Evolutionary conservation across 2,113 vertebrate genomes (phyloP), one percentile per base, ranked within the genome.

Genomic region (Ahaetulla prasina): DNA sequence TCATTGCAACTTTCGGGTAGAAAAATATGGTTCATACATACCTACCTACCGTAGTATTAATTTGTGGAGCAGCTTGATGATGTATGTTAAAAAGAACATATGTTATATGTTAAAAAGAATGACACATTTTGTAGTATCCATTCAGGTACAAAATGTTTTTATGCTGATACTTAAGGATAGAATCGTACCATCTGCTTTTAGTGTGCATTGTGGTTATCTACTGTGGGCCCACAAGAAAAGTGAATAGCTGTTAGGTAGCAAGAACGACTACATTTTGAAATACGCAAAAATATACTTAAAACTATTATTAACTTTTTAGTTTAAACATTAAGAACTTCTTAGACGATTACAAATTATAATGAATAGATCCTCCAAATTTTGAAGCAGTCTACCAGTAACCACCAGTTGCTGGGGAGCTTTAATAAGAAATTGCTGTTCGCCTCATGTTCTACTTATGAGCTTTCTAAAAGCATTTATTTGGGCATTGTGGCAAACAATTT

Each of bases 31-130:
- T 45, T 35, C 18, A 27, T 50, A 68, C 47, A 25, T 39, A 20
- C 84, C 8, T 87, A n/a, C 35, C 93, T 94, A 60, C 57, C 3
- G 2, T 60, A 92, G 68, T 93, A 22, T 92, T 93, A 93, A 57
- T 49, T n/a, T 54, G 54, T 7, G 50, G n/a, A 74, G 27, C 86
- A 91, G 74, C 68, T 18, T 39, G 35, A 80, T 80, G 35, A 43
- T 80, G 8, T 22, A 43, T 22, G 1, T 18, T 80, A 18, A 50
- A 50, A 50, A 50, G 50, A 50, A 50, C 11, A 50, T 1, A 50
- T 50, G 47, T 49, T 49, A 80, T 80, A 80, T 35, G 11, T 91
- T n/a, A 68, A 35, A 86, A 94, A 39, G 87, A 95, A 45, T 86
- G 74, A 43, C 55, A 95, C 85, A 91, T 60, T 88, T 88, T 88